These are phyloP conservation scores for Epicauta chinensis DNA, from an alignment of 1,140 invertebrate species.

Conservation along the genomic window DNA sequence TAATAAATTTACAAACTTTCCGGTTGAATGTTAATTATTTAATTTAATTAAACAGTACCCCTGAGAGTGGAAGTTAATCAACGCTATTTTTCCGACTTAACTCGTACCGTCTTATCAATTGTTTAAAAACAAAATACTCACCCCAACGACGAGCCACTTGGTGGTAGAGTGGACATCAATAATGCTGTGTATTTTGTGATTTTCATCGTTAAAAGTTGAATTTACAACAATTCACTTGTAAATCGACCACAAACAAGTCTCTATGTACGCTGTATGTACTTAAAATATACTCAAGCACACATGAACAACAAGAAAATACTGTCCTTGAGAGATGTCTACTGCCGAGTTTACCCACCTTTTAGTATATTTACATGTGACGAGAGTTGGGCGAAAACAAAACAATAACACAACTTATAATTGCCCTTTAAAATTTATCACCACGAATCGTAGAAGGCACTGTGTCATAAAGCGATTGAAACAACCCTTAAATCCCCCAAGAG, in stretches of 20 bases:
- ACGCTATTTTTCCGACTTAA: background rate
- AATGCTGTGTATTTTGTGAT: constrained; percentile 35
- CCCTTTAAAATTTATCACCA: too few relatives aligned
- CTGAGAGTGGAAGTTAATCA: background rate
- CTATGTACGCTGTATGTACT: too few relatives aligned
- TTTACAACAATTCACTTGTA: background rate
- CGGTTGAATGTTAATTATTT: constrained; percentile 30
- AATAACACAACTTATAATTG: too few relatives aligned
- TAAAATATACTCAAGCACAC: too few relatives aligned
- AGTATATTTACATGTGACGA: constrained; percentile 6
- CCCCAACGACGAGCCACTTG: constrained; percentile 33
- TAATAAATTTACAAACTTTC: constrained; percentile 29
- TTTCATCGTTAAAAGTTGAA: constrained; percentile 29
- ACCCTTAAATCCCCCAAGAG: too few relatives aligned
- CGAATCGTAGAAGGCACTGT: too few relatives aligned
- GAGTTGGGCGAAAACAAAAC: too few relatives aligned
- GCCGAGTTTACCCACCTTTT: constrained; percentile 23
- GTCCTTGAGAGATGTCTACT: constrained; percentile 12
- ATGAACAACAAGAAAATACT: constrained; percentile 4
- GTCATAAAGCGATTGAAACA: too few relatives aligned
- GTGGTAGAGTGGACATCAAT: constrained; percentile 32
- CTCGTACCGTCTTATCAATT: background rate
- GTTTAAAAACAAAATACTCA: constrained; percentile 21
- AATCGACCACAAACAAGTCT: constrained; percentile 7
- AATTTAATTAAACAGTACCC: constrained; percentile 27